Evolutionary conservation across 2,888 invertebrate genomes (phyloP).

Genomic region (Tethea ocularis): DNA sequence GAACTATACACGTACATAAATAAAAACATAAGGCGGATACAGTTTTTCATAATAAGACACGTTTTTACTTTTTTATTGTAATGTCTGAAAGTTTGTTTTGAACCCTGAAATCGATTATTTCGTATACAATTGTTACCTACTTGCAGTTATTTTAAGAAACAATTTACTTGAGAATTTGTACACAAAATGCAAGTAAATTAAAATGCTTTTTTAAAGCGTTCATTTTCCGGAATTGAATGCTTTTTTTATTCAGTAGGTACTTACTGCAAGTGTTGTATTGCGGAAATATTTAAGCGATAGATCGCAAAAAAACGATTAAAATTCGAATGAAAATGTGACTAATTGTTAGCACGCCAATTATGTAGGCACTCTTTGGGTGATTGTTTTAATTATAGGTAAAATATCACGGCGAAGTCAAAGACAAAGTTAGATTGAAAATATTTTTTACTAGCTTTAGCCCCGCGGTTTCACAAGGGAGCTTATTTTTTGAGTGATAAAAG

Average conservation of each 20-base stretch:
- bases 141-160: not conserved
- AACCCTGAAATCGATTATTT: not conserved
- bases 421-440: not conserved
- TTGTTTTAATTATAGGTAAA: not conserved
- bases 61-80: not conserved
- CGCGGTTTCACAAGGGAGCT: too few species aligned
- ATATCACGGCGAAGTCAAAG: too few species aligned
- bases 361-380: not conserved
- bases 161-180: not conserved
- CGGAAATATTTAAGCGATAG: not conserved
- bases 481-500: too few species aligned
- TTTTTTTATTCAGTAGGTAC: not conserved
- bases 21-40: too few species aligned
- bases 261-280: not conserved
- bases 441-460: too few species aligned
- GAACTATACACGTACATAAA: not conserved
- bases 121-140: not conserved
- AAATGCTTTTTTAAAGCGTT: not conserved
- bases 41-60: not conserved
- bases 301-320: not conserved
- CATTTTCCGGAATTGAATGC: not conserved
- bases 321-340: not conserved
- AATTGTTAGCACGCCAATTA: not conserved
- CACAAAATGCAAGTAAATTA: not conserved
- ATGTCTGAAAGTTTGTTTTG: not conserved